phyloP scores from a whole-genome alignment of 2,888 invertebrate species.

The Malthinus seriepunctatus region DNA sequence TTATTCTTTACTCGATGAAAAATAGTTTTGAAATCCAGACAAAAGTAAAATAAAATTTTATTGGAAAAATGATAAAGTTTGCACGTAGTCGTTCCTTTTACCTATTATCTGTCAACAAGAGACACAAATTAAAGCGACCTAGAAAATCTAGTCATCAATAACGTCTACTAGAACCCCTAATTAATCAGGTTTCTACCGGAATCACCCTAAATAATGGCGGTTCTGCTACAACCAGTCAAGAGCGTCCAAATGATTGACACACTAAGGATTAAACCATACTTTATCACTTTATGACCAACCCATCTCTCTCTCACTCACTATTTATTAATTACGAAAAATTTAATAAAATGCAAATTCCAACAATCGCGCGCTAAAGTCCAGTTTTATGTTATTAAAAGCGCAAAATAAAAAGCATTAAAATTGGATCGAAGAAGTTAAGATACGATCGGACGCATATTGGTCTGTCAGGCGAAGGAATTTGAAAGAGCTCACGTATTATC shows the following conservation, averaged over 20 bases:
- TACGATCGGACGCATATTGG: constrained; percentile 43
- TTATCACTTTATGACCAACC: constrained; percentile 24
- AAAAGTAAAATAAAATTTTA: background rate
- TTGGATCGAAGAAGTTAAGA: constrained; percentile 16
- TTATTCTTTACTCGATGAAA: no score
- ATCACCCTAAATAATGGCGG: constrained; percentile 37
- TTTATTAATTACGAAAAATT: background rate
- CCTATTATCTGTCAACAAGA: constrained; percentile 46
- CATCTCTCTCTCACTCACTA: background rate
- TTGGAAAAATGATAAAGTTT: background rate
- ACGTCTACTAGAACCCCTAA: constrained; percentile 42
- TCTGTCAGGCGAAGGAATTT: constrained; percentile 46
- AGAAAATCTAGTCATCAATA: constrained; percentile 48
- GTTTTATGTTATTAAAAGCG: background rate
- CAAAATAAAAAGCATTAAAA: constrained; percentile 19
- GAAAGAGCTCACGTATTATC: constrained; percentile 47
- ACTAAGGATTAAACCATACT: constrained; percentile 21
- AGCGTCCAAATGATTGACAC: constrained; percentile 27
- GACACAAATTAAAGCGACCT: constrained; percentile 49
- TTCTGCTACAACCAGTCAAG: constrained; percentile 27
- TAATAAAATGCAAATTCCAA: no score
- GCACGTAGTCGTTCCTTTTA: constrained; percentile 12
- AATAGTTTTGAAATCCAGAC: no score
- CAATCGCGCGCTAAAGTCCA: background rate
- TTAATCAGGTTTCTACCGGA: constrained; percentile 42